Base-by-base conservation (phyloP, 2,797 vertebrate genomes). In the Epinephelus coioides region DNA sequence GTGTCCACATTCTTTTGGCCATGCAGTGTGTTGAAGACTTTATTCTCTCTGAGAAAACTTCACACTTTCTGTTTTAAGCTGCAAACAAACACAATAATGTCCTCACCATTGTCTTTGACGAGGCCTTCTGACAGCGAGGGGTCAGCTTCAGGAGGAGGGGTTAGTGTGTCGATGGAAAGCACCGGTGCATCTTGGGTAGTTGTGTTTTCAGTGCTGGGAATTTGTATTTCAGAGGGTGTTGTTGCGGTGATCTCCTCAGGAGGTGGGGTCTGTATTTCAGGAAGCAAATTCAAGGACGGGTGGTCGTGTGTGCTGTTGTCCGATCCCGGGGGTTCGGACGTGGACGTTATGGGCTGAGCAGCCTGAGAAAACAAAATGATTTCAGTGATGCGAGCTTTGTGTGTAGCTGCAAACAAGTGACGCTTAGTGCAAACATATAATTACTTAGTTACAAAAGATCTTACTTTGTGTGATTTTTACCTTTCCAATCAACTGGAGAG, bases 261-360 rank as follows among this genome's bases (percentile, higher is more conserved):
- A 54, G 94, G 94, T 2, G 94, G 95, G 0, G 94, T 96, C 88
- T 95, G 94, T 61, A 95, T 89, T 90, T 95, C 95, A 18, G 94
- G 93, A 77, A 92, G 75, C 3, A 90, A 47, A 70, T 73, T 89
- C 62, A 88, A 55, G n/a, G 85, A 72, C 1, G 86, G 57, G 15
- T 50, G 81, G 53, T 84, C 78, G 4, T 76, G 84, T 17, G 76
- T 0, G 7, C 70, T 77, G 72, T 86, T 90, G 76, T 93, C 91
- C 13, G 49, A 66, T 47, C 30, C 51, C 17, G 40, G 18, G 34
- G 79, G 25, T 73, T 88, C 71, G 18, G 90, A 63, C 66, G 60
- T 63, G n/a, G 72, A 69, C 62, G 78, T 67, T 34, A 84, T 11
- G 19, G 88, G 69, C 56, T 79, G 86, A 30, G 66, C 6, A 38